These are phyloP conservation scores for Mimas tiliae DNA, from an alignment of 2,888 invertebrate genomes.

Conservation along the genomic window DNA sequence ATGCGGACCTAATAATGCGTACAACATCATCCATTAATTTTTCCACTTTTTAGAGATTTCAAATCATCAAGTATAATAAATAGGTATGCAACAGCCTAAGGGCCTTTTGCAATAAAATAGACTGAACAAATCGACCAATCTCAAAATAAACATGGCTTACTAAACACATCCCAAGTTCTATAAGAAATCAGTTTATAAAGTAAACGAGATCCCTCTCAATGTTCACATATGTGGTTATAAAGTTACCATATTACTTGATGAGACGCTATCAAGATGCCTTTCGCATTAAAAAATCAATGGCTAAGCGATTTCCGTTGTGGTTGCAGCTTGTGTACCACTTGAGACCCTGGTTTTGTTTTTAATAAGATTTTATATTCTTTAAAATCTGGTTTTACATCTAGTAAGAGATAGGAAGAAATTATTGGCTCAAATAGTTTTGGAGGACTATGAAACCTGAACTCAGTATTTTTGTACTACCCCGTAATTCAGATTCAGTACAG, in stretches of 20 bases:
- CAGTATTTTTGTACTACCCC: no score
- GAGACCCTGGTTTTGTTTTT: neutral
- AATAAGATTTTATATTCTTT: neutral
- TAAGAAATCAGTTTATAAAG: neutral
- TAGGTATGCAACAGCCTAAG: neutral
- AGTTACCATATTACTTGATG: conserved; percentile 16
- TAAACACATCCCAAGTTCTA: neutral
- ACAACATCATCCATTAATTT: no score
- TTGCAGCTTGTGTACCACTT: conserved; percentile 31
- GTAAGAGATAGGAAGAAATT: neutral
- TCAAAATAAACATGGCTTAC: neutral
- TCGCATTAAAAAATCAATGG: conserved; percentile 61
- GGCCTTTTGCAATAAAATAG: neutral
- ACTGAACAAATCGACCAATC: neutral
- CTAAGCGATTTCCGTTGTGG: conserved; percentile 68
- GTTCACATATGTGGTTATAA: conserved; percentile 17
- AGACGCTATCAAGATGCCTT: conserved; percentile 46
- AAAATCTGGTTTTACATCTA: neutral
- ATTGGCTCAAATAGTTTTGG: neutral
- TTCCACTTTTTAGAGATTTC: no score
- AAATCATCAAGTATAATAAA: no score
- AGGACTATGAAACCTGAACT: no score
- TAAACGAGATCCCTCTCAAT: conserved; percentile 9
- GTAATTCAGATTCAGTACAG: no score
- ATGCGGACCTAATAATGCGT: no score